These are phyloP conservation scores for Troglohyphantes excavatus DNA, from an alignment of 2,888 invertebrate genomes.

Conservation along the genomic window DNA sequence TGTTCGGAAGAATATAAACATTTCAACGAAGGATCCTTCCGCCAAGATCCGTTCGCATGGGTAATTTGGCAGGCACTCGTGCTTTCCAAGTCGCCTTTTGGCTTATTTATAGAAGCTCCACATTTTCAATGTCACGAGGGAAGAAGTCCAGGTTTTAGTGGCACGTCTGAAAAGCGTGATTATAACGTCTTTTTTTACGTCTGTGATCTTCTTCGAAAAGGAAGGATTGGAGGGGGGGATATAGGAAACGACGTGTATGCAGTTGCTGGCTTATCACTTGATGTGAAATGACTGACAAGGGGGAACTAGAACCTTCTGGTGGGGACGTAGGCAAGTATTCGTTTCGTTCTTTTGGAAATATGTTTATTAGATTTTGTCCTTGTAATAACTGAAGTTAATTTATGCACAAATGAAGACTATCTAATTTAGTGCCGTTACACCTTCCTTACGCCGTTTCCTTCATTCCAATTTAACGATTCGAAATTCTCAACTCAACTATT, in stretches of 20 bases:
- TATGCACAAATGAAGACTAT: too few relatives aligned
- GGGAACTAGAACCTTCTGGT: background rate
- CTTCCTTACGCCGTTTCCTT: too few relatives aligned
- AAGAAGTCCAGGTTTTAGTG: background rate
- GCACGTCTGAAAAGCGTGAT: slow-evolving; percentile 18
- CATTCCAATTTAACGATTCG: too few relatives aligned
- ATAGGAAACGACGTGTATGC: background rate
- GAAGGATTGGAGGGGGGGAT: background rate
- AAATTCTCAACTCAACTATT: too few relatives aligned
- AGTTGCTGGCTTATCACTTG: background rate
- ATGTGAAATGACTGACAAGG: background rate
- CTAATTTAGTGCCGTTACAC: too few relatives aligned
- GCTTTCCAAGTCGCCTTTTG: background rate
- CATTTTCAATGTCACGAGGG: slow-evolving; percentile 12
- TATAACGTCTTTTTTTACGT: background rate
- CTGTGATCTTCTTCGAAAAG: background rate
- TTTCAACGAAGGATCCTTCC: too few relatives aligned
- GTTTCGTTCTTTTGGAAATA: too few relatives aligned
- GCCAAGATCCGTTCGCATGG: too few relatives aligned
- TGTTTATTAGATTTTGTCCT: too few relatives aligned
- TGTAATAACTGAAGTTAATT: too few relatives aligned
- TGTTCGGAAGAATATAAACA: too few relatives aligned
- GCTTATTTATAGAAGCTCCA: slow-evolving; percentile 5
- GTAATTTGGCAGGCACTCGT: slow-evolving; percentile 4
- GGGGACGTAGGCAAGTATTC: background rate